Base-by-base conservation (phyloP, 1,140 invertebrate genomes). In the Diorhabda elongata region DNA sequence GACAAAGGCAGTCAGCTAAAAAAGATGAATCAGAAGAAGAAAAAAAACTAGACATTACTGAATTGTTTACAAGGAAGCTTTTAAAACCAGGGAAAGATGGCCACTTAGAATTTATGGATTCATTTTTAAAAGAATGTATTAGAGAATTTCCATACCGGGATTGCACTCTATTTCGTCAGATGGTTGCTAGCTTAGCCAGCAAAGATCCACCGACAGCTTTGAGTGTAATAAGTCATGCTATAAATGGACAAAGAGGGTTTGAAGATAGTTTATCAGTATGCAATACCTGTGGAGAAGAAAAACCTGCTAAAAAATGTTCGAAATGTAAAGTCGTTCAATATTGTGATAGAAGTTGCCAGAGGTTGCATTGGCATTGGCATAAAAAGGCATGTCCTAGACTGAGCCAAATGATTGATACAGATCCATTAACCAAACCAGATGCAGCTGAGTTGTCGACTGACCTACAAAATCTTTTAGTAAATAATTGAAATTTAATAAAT, bases 301-400 rank as follows among this genome's bases (percentile, higher is more conserved):
- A 92, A 74, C 92, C 94, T 5, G 85, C 87, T 5, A 98, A 97
- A 78, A 95, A 96, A 81, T 99, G 97, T 82, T 91, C 94, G n/a
- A 93, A 93, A 79, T 99, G 97, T 82, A 97, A 97, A 86, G 88
- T 88, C 66, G 93, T 95, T 8, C 88, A 92, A 74, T 99, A 99
- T 80, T 99, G 98, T 83, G 91, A 97, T 80, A 85, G 92, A 71
- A 89, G 92, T 75, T 99, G 98, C 81, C 97, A 99, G 81, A 89
- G 94, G 74, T 82, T 98, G 5, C 96, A 99, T 82, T 99, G 97
- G 97, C 91, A 92, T 74, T 89, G 94, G 72, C 97, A 99, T 81
- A 99, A 99, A 83, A 97, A 96, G 80, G 87, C 86, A 43, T 93
- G 92, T 74, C 84, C 87, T 5, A 83, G 88, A 73, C 82, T 89